Base-by-base conservation (phyloP, 2,797 vertebrate species). In the Botia almorhae region DNA sequence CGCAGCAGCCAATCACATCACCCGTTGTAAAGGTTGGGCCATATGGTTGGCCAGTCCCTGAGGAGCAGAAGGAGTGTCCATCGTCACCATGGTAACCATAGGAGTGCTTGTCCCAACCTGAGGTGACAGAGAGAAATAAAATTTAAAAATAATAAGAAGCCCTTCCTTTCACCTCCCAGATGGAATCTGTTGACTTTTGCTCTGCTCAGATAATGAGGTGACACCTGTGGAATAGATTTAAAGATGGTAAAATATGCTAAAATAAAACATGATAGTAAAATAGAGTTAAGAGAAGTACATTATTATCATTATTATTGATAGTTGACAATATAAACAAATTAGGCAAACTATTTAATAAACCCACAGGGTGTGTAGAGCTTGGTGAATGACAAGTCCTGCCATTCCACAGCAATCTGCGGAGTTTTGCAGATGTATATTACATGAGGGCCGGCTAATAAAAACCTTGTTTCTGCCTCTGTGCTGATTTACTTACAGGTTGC, bases 41-140 rank as follows among this genome's bases (percentile, higher is more conserved):
- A 0, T 99, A 99, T 0, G 98, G 98, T 61, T 99, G 98, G 82
- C 98, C 98, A 0, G 98, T 99, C 91, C 98, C 98, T 74, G 98
- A 99, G 58, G 98, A 99, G 95, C 98, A 99, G 93, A 99, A 99
- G 69, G 97, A 99, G 93, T 99, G 98, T 85, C 98, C 98, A 73
- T 99, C 98, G 13, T 99, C 98, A 87, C 98, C 98, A 78, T 99
- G 98, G 93, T 99, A 99, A 93, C 98, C 98, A 91, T 99, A 99
- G 0, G 98, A 99, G 93, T 99, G 97, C 83, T 99, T 99, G 95
- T 99, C 98, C 98, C 98, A 99, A 89, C 98, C 98, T 99, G 87
- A 83, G 91, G 1, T 56, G 23, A 72, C 23, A 23, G 19, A 82
- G 2, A 77, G 19, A 74, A 3, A 75, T 77, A 73, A 56, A 16